These are phyloP conservation scores for Dryoscopus gambensis DNA, from an alignment of 2,113 vertebrate genomes.

Conservation along the genomic window DNA sequence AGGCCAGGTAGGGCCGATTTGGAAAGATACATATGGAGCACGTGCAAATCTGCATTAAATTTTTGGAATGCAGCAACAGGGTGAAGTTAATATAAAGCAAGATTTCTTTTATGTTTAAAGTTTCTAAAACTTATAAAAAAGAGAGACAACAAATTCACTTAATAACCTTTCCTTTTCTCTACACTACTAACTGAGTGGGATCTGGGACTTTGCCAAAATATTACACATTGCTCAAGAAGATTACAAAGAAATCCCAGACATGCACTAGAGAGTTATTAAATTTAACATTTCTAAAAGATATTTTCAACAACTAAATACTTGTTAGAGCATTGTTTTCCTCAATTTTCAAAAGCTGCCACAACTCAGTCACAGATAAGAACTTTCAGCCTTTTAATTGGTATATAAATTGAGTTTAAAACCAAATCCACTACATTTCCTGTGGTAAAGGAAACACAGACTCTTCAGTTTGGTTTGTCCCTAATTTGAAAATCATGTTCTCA, in stretches of 20 bases:
- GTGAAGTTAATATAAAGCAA: constrained; percentile 44
- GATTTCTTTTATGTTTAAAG: constrained; percentile 44
- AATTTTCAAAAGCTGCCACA: constrained; percentile 28
- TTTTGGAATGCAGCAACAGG: constrained; percentile 55
- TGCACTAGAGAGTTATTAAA: constrained; percentile 55
- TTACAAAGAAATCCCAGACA: constrained; percentile 66
- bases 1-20: constrained; percentile 46
- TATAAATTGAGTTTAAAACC: constrained; percentile 52
- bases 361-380: constrained; percentile 47
- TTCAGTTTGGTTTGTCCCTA: constrained; percentile 63
- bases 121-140: constrained; percentile 57
- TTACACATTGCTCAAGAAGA: constrained; percentile 65
- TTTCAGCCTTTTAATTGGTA: constrained; percentile 56
- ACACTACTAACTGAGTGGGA: constrained; percentile 16
- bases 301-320: constrained; percentile 57
- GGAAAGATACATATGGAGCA: constrained; percentile 2
- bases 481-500: constrained; percentile 70
- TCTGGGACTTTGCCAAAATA: constrained; percentile 62
- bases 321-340: constrained; percentile 35
- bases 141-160: constrained; percentile 54
- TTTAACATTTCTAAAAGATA: constrained; percentile 64
- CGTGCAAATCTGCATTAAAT: constrained; percentile 21
- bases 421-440: constrained; percentile 63
- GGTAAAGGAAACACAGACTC: constrained; percentile 54
- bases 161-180: constrained; percentile 57